Conservation (phyloP, 2,888 invertebrate species). For the Stictocephala bisonia region DNA sequence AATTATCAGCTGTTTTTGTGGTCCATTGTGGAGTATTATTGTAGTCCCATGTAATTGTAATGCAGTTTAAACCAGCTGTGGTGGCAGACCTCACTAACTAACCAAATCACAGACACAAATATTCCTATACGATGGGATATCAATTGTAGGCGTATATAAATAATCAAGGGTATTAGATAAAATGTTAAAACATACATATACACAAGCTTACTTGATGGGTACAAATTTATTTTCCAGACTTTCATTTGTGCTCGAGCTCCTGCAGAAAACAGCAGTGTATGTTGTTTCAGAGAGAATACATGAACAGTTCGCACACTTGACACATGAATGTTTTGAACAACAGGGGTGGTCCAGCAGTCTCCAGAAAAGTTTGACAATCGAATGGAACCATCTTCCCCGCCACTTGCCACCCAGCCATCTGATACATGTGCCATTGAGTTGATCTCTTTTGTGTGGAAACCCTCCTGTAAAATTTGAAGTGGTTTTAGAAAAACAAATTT, state of each 20-base stretch:
- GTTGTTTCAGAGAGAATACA: constrained; percentile 60
- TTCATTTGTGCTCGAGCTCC: constrained; percentile 89
- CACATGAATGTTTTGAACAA: constrained; percentile 76
- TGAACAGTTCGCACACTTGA: constrained; percentile 79
- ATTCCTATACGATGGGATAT: too few species aligned
- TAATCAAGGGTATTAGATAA: too few species aligned
- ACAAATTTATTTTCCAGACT: constrained; percentile 66
- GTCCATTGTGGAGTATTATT: too few species aligned
- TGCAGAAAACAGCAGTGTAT: constrained; percentile 67
- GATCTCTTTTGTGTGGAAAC: constrained; percentile 53
- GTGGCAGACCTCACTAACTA: too few species aligned
- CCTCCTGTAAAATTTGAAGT: constrained; percentile 48
- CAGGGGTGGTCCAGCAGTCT: constrained; percentile 65
- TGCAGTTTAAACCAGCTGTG: too few species aligned
- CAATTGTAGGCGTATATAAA: too few species aligned
- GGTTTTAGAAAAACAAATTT: too few species aligned
- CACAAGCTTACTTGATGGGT: constrained; percentile 3
- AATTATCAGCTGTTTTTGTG: too few species aligned
- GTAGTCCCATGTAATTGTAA: too few species aligned
- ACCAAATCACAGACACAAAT: too few species aligned
- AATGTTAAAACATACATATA: too few species aligned
- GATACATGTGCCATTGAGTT: constrained; percentile 50
- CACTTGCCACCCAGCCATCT: constrained; percentile 69
- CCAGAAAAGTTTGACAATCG: constrained; percentile 68
- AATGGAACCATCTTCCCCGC: constrained; percentile 84